Base-by-base conservation (phyloP, 2,888 invertebrate species). In the Scaptomyza caliginosa region DNA sequence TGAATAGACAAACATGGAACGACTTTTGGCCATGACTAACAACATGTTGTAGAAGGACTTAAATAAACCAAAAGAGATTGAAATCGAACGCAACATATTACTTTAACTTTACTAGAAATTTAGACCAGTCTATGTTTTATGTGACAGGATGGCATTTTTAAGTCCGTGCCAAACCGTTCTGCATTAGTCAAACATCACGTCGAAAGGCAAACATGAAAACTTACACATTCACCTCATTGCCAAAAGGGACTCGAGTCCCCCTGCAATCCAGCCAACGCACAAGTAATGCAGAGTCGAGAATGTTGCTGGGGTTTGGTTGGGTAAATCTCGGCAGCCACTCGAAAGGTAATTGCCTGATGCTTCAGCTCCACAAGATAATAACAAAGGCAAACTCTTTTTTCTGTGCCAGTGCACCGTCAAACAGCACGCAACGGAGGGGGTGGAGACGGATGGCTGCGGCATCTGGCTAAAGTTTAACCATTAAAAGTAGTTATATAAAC, bases 401-500 rank as follows among this genome's bases (percentile, higher is more conserved):
- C 11, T 19, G 38, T 38, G 7, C 11, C 26, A 42, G 60, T 39
- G 43, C 7, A 7, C 48, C 57, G 17, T 11, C 57, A 32, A 46
- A 48, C 16, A 23, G 19, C 2, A 2, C 8, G 36, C 11, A 13
- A 28, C 32, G 21, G 3, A 17, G 23, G 5, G 1, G 4, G 3
- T 10, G 26, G 42, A 2, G 11, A 11, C 5, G 42, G 5, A 4
- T 11, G 43, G 43, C 4, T 30, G 10, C 6, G 58, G 58, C 57
- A 58, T 28, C 58, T 58, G 58, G 60, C 45, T 19, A 80, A 83
- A 83, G 74, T 83, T 83, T 85, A 76, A 68, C 86, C 83, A 87
- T 83, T 83, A 87, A 87, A 87, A 87, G 79, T 82, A 85, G 74
- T 87, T 81, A 82, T 69, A 82, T 71, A 81, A 87, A 85, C 87